phyloP scores from a whole-genome alignment of 2,888 invertebrate genomes.

The Liodrosophila aerea region DNA sequence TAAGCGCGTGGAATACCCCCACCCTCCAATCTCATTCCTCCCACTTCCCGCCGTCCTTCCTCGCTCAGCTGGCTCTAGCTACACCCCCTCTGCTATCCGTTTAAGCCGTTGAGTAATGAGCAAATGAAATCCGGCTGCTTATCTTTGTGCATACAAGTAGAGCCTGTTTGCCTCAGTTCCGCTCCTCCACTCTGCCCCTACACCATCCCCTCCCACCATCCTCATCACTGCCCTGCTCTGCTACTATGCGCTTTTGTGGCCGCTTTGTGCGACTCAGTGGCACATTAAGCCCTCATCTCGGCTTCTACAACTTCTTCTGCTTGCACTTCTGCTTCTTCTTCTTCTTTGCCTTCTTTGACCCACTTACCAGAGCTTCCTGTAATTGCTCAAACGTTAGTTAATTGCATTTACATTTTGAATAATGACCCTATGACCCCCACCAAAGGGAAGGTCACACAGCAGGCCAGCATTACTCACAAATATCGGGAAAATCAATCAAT shows the following conservation, averaged over 20 bases:
- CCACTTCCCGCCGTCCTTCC: neutral
- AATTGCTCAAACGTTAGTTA: constrained; percentile 27
- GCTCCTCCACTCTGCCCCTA: too few species aligned
- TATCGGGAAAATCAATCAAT: constrained; percentile 18
- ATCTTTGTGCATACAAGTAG: constrained; percentile 64
- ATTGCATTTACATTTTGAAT: constrained; percentile 38
- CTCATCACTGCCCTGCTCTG: too few species aligned
- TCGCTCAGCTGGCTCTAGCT: too few species aligned
- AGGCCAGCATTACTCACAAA: constrained; percentile 9
- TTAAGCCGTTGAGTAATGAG: constrained; percentile 73
- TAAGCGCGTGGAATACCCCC: constrained; percentile 18
- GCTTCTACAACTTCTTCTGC: constrained; percentile 12
- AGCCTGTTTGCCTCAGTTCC: constrained; percentile 39
- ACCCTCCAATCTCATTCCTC: neutral
- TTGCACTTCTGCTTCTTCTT: neutral
- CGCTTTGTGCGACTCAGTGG: constrained; percentile 63
- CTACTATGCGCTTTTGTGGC: constrained; percentile 42
- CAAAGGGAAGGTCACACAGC: constrained; percentile 1
- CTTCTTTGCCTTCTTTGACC: constrained; percentile 12
- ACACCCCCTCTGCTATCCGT: constrained; percentile 12
- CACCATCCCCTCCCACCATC: too few species aligned
- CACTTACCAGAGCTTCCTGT: constrained; percentile 11
- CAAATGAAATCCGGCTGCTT: constrained; percentile 74
- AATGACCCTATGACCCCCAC: constrained; percentile 10
- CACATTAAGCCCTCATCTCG: constrained; percentile 57